Evolutionary conservation across 2,797 vertebrate species (phyloP), one percentile per base, ranked within the genome.

Genomic region (Muraenolepis orangiensis): DNA sequence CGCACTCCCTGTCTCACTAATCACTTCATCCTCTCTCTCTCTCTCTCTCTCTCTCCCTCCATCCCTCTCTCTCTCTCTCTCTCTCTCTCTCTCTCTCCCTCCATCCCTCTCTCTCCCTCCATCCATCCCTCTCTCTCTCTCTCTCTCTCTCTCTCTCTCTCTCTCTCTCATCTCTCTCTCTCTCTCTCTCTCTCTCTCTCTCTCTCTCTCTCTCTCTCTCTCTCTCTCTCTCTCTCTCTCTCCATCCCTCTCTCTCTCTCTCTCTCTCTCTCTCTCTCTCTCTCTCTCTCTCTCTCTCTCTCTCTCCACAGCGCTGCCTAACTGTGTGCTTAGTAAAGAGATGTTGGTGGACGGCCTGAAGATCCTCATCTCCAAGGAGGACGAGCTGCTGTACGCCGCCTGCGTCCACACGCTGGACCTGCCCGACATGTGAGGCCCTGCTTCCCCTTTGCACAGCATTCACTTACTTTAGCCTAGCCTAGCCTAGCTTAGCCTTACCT

Each of bases 341-440:
- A 95, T 96, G 84, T 89, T 98, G 75, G 94, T 95, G 83, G 97
- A 98, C 0, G 97, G 97, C 13, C 91, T 99, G 75, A 96, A 96
- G 51, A 96, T 99, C 87, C 93, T 99, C 69, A 97, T 98, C 80
- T 96, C 97, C 74, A 98, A 98, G 82, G 97, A 98, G 84, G 97
- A 98, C 67, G 96, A 97, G 81, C 91, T 99, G 86, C 94, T 99
- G 20, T 99, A 99, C 0, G 96, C 97, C 0, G 97, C 96, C 77
- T 96, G 94, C 0, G 95, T 98, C 78, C 95, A 96, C 86, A 97
- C 95, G 23, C 93, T 99, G 87, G 97, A 98, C 80, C 94, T 97
- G 61, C 97, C 97, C 0, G 97, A 98, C 89, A 98, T 98, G 97
- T 98, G 93, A 94, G 96, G n/a, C 70, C 74, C 42, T 0, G 6